These are phyloP conservation scores for Larimichthys crocea DNA, from an alignment of 2,113 vertebrate genomes.

Conservation along the genomic window DNA sequence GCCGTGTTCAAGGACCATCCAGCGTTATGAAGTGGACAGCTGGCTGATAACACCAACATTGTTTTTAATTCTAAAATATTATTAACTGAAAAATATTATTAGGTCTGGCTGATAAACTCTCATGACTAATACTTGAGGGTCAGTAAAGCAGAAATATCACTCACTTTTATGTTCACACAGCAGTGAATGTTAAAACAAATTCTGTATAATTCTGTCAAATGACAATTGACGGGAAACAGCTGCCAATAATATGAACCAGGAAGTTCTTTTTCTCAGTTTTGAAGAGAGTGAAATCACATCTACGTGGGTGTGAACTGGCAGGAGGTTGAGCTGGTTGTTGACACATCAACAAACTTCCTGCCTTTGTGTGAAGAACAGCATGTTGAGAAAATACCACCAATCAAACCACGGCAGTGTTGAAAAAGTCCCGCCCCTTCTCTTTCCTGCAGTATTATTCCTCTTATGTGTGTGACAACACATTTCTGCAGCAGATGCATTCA, in stretches of 20 bases:
- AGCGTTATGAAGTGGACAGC: not conserved
- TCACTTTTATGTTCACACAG: too few species aligned
- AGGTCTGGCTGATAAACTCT: too few species aligned
- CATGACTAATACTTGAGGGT: too few species aligned
- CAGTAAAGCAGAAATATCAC: too few species aligned
- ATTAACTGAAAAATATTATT: too few species aligned
- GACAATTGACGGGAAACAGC: not conserved
- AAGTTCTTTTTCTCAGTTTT: not conserved
- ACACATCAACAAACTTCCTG: conserved; percentile 18
- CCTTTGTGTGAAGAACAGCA: not conserved
- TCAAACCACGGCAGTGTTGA: not conserved
- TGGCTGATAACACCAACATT: too few species aligned
- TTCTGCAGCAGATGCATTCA: not conserved
- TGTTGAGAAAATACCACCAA: not conserved
- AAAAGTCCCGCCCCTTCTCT: not conserved
- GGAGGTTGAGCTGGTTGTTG: not conserved
- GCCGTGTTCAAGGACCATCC: not conserved
- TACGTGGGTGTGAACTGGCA: not conserved
- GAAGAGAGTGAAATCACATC: not conserved
- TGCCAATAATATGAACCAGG: not conserved
- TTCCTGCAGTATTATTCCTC: not conserved
- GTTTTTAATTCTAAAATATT: too few species aligned
- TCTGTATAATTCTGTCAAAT: too few species aligned
- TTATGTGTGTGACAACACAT: not conserved
- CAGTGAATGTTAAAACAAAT: not conserved